Base-by-base conservation (phyloP, 37 sponge, comb jelly and placozoan species). In the Aplysina aerophoba region DNA sequence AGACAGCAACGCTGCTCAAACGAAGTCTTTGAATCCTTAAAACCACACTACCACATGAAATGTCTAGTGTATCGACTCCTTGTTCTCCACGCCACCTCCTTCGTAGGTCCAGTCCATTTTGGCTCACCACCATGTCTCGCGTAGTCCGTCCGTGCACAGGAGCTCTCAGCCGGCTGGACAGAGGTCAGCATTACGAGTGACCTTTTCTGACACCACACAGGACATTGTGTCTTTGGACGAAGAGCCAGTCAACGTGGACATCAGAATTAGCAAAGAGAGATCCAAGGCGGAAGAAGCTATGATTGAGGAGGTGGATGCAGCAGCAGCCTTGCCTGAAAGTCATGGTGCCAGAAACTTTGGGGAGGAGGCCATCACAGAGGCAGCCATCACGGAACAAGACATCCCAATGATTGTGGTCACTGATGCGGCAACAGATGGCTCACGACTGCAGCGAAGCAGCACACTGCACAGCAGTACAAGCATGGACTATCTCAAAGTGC, bases 11-110 rank as follows among this genome's bases (percentile, higher is more conserved):
- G n/a, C n/a, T 74, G 40, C 40, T 17, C 40, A n/a, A 59, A 17
- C 60, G 20, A 59, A 17, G 20, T 59, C 60, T 22, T 74, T 16
- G 36, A n/a, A 17, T 15, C 28, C 21, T 74, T 36, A 74, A 53
- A 30, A 17, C 38, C 77, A 74, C 36, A 41, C 34, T 74, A 53
- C 40, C 13, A 16, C 40, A 35, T 74, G 53, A 17, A 28, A 36
- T n/a, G n/a, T n/a, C 28, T 80, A 56, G 15, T 80, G 28, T 59
- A 20, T 20, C 59, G 17, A 58, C 19, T 20, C 19, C 19, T 58
- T 15, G 59, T 36, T 37, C 20, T 36, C 41, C 41, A 77, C 81
- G 85, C 81, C 22, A 84, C n/a, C 73, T 58, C 81, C 85, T 15
- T 81, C 81, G 24, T 89, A 81, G 82, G 34, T 40, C 41, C 25